Base-by-base conservation (phyloP, 1,140 invertebrate genomes). In the Caenorhabditis briggsae region DNA sequence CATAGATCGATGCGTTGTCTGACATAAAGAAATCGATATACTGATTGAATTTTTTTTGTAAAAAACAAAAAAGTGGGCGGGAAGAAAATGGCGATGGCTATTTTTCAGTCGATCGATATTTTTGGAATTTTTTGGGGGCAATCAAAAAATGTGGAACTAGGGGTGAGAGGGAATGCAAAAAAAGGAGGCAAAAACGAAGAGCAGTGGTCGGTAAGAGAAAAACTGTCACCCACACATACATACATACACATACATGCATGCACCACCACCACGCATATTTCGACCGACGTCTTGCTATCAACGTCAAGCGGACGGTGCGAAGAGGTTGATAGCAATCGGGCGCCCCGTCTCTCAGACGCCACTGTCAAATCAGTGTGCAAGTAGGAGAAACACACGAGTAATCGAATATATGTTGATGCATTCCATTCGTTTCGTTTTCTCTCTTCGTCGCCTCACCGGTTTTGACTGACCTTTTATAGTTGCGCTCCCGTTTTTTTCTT, bases 201-300 rank as follows among this genome's bases (percentile, higher is more conserved):
- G 70, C 70, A 78, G 70, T 50, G 70, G 70, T 78, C 70, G 70
- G 70, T n/a, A 78, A 78, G 70, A 78, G 70, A 74, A 78, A 78
- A 78, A 78, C 70, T 78, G 70, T 78, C 70, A 78, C 70, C 70
- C 70, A 78, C 70, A 78, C 70, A 78, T 65, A 41, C 61, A 65
- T 50, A 78, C 64, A 70, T 43, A 65, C 41, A 70, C 70, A 50
- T 78, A 50, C 70, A 78, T 50, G 41, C 70, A 78, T 50, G 70
- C 70, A 78, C 70, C 70, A 78, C 70, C 70, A 78, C 46, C 70
- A 70, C 64, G 64, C 64, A 78, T 78, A 78, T 78, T 78, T 78
- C 43, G 70, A 23, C 70, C 70, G 70, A 50, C 70, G 50, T 78
- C 43, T 78, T n/a, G 46, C 70, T 78, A 78, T 78, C 70, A 78